These are phyloP conservation scores for Alloplasta piceator DNA, from an alignment of 2,888 invertebrate species.

Conservation along the genomic window DNA sequence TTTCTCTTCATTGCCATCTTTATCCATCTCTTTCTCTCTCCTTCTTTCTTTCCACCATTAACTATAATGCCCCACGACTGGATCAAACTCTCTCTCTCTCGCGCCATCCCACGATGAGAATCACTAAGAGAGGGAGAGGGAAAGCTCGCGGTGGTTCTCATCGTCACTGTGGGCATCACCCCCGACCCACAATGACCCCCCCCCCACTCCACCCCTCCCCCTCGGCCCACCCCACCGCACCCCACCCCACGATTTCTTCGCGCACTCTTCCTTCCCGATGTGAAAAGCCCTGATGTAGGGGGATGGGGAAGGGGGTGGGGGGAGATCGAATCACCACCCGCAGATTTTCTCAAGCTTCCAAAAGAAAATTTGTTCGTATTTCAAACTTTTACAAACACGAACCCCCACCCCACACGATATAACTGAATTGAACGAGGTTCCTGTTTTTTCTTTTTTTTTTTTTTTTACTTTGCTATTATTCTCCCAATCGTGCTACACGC, in stretches of 20 bases:
- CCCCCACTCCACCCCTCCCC: too few relatives aligned
- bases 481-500: neutral
- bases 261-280: conserved; percentile 3
- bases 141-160: conserved; percentile 58
- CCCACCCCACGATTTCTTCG: conserved; percentile 1
- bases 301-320: conserved; percentile 8
- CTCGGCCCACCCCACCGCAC: too few relatives aligned
- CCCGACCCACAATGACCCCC: conserved; percentile 32
- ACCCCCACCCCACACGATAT: neutral
- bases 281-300: conserved; percentile 7
- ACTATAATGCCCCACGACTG: conserved; percentile 39
- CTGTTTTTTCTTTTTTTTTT: neutral
- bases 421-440: neutral
- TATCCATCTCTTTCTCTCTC: conserved; percentile 8
- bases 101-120: conserved; percentile 16
- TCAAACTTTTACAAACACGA: neutral
- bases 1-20: neutral
- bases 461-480: neutral
- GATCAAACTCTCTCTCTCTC: conserved; percentile 22
- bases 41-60: conserved; percentile 53
- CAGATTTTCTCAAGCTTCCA: conserved; percentile 25
- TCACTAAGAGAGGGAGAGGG: conserved; percentile 17
- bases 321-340: conserved; percentile 37
- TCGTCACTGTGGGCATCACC: conserved; percentile 41
- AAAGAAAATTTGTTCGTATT: conserved; percentile 11